Evolutionary conservation across 2,113 vertebrate species (phyloP).

Genomic region (Dascyllus trimaculatus): DNA sequence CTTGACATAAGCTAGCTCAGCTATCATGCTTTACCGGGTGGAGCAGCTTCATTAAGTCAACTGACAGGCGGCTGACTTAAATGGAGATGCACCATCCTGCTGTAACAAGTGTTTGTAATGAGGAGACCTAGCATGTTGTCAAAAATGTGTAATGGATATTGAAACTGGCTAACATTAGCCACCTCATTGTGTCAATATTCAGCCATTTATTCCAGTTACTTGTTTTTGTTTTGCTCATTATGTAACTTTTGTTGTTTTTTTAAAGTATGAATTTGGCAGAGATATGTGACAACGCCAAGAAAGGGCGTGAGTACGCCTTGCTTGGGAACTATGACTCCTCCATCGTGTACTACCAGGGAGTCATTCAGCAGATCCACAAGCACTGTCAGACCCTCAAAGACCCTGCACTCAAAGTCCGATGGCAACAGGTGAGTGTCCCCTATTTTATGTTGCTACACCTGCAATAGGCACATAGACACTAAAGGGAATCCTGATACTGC

Average conservation of each 20-base stretch:
- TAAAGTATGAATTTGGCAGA: conserved; percentile 94
- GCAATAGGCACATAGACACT: neutral
- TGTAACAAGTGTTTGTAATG: neutral
- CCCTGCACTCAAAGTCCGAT: conserved; percentile 92
- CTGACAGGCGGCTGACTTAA: neutral
- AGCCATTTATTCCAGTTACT: neutral
- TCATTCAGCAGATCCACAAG: conserved; percentile 96
- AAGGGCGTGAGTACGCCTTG: conserved; percentile 95
- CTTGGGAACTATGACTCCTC: conserved; percentile 98
- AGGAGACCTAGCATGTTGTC: neutral
- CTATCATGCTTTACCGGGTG: neutral
- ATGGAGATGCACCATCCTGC: neutral
- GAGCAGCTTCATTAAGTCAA: neutral
- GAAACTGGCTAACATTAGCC: neutral
- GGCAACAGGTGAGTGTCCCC: conserved; percentile 90
- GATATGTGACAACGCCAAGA: conserved; percentile 97
- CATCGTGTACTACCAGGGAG: conserved; percentile 97
- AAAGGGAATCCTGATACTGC: neutral
- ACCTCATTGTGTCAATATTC: neutral
- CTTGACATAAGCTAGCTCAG: conserved; percentile 18
- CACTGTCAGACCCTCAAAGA: conserved; percentile 92
- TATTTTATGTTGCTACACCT: neutral
- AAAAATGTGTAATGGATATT: no score
- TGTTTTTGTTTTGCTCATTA: neutral
- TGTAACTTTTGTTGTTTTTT: conserved; percentile 24